These are phyloP conservation scores for Tipula lateralis DNA, from an alignment of 2,888 invertebrate species.

Conservation along the genomic window DNA sequence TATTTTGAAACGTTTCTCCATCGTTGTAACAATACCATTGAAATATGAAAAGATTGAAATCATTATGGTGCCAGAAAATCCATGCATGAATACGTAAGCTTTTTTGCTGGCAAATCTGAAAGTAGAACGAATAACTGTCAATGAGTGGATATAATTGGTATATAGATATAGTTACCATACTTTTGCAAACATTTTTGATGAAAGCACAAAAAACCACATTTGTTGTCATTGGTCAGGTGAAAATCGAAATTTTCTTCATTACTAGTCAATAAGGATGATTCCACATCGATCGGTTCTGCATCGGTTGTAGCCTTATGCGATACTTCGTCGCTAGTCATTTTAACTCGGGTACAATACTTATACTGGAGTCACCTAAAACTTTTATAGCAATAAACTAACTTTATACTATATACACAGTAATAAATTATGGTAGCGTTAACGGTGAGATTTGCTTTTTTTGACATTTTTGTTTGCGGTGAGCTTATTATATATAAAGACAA, in stretches of 20 bases:
- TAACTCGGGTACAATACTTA: not conserved
- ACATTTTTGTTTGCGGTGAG: not conserved
- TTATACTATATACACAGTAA: too few species aligned
- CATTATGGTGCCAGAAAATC: conserved; percentile 57
- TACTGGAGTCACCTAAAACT: not conserved
- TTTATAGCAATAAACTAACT: too few species aligned
- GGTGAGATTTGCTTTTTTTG: too few species aligned
- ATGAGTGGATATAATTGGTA: not conserved
- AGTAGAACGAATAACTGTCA: not conserved
- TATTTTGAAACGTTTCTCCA: conserved; percentile 58
- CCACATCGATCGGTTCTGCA: not conserved
- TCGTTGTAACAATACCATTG: conserved; percentile 50
- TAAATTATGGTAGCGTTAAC: too few species aligned
- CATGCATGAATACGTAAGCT: conserved; percentile 55
- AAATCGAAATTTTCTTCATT: not conserved
- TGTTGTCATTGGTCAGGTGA: not conserved
- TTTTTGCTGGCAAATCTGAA: conserved; percentile 55
- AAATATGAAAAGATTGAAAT: conserved; percentile 59
- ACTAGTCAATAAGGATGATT: not conserved
- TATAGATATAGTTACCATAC: not conserved
- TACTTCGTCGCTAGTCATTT: not conserved
- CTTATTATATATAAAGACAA: too few species aligned
- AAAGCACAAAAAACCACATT: not conserved
- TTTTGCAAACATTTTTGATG: not conserved
- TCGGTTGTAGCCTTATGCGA: not conserved